Percentiles rank a stretch among this genome's conserved stretches.
Conservation (phyloP, 2,888 invertebrate genomes). For the Augiades crinisus region DNA sequence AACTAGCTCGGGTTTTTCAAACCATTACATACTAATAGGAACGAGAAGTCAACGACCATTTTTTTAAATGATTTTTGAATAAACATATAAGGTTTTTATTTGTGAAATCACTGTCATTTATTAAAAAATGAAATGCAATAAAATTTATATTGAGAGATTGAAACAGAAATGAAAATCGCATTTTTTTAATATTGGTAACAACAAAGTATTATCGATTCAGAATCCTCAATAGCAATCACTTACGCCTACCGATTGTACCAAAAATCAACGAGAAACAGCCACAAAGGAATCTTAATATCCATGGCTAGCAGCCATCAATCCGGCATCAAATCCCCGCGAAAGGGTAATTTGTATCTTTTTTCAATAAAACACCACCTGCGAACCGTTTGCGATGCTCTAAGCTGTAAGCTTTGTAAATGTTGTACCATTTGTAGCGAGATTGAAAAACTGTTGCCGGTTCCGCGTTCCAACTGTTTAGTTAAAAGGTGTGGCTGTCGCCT, state of each 20-base stretch:
- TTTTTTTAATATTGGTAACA: too few species aligned
- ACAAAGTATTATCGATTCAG: too few species aligned
- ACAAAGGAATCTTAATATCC: conserved; percentile 45
- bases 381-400: conserved; percentile 65
- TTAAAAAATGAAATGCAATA: too few species aligned
- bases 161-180: too few species aligned
- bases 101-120: too few species aligned
- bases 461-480: too few species aligned
- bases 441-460: conserved; percentile 70
- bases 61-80: background rate
- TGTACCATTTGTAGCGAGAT: conserved; percentile 73
- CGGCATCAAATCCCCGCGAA: conserved; percentile 41
- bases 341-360: conserved; percentile 77
- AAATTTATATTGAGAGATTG: too few species aligned
- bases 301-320: conserved; percentile 46
- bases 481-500: too few species aligned
- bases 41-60: conserved; percentile 18
- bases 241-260: background rate
- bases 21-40: background rate
- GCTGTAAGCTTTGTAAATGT: conserved; percentile 75
- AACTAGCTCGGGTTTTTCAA: conserved; percentile 20
- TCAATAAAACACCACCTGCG: conserved; percentile 78
- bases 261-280: conserved; percentile 2
- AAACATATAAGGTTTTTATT: too few species aligned
- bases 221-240: too few species aligned